Evolutionary conservation across 2,113 vertebrate species (phyloP), one percentile per base, ranked within the genome.

Genomic region (Mastomys coucha): DNA sequence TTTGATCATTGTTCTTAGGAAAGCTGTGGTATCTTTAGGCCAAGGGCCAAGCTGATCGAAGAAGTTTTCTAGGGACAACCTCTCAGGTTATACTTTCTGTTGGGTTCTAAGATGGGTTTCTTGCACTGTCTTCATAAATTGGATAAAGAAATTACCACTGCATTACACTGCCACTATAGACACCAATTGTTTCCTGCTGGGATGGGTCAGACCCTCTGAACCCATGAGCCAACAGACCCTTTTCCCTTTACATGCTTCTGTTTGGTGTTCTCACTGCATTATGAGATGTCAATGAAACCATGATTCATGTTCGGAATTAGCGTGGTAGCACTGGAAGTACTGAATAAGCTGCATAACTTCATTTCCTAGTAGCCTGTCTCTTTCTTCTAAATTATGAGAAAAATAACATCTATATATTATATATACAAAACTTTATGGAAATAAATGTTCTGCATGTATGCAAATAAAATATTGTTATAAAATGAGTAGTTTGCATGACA

Each of bases 401-500:
- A 69, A 91, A 90, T 72, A 19, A 80, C 65, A 78, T 67, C 1
- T 10, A 84, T 7, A 58, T 92, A 31, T 36, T 89, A n/a, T 42
- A 51, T 51, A 72, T 20, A 63, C 2, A 22, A 2, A 77, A 53
- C 45, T 69, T 84, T 89, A 75, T 94, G 63, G 77, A 87, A 93
- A 58, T 69, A 96, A 86, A 72, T 67, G 17, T 90, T 70, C 24
- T 39, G 85, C 85, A 85, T 89, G 7, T 84, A 89, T 65, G n/a
- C 14, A 80, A 86, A 91, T 9, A 81, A 28, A 95, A 39, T 82
- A 45, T 16, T 60, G 63, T 19, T 39, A 63, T 63, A 24, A 69
- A 85, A 49, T 77, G 72, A 58, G 31, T 51, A 89, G 10, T 58
- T 82, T 89, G 17, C 20, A 70, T 82, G n/a, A 91, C 24, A 75